phyloP scores from a whole-genome alignment of 2,113 vertebrate genomes.

The Archocentrus centrarchus region DNA sequence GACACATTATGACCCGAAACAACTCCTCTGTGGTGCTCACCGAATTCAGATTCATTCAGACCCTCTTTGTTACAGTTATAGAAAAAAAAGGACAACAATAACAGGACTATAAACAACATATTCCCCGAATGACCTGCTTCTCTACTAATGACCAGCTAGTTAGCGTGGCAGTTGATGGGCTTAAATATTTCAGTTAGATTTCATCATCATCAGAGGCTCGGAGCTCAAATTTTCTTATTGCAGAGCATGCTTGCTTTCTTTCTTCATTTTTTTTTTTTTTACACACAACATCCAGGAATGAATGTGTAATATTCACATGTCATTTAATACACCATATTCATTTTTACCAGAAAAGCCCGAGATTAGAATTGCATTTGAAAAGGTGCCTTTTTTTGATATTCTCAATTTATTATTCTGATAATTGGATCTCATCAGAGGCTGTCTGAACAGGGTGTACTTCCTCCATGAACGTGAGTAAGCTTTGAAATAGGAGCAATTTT shows the following conservation, averaged over 20 bases:
- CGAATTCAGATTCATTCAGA: conserved; percentile 20
- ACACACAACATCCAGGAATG: neutral
- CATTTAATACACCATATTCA: neutral
- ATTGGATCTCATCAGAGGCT: neutral
- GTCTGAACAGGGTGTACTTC: conserved; percentile 15
- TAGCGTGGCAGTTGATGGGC: neutral
- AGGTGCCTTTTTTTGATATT: neutral
- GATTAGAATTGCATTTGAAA: neutral
- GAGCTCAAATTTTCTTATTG: neutral
- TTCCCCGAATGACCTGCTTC: neutral
- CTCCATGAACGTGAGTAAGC: neutral
- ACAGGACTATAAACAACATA: neutral
- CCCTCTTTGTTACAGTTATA: neutral
- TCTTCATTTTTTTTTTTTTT: neutral
- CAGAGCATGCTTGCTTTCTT: neutral
- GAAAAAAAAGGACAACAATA: neutral
- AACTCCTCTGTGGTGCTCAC: neutral
- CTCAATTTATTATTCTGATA: neutral
- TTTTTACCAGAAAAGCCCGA: neutral
- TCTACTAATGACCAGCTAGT: neutral
- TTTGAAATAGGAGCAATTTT: conserved; percentile 16
- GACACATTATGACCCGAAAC: conserved; percentile 17
- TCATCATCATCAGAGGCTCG: conserved; percentile 23
- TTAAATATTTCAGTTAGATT: conserved; percentile 35
- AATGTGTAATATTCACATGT: neutral